Conservation (phyloP, 2,113 vertebrate species). For the Alouatta palliata region DNA sequence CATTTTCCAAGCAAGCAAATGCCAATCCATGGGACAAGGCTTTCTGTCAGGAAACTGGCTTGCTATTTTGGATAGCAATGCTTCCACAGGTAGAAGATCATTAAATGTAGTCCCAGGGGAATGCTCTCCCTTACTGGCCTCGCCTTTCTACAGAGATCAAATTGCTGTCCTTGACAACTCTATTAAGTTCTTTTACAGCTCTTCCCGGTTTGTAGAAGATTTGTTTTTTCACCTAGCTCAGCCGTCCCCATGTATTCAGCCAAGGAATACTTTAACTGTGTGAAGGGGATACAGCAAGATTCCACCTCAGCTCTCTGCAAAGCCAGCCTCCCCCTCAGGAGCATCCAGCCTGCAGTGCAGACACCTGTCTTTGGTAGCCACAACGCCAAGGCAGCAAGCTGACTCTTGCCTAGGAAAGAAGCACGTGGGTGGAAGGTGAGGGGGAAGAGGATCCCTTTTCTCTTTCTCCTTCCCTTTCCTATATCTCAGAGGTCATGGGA, state of each 20-base stretch:
- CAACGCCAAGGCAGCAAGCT: neutral
- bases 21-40: slow-evolving; percentile 46
- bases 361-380: neutral
- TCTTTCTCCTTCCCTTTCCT: neutral
- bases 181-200: slow-evolving; percentile 47
- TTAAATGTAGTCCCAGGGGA: slow-evolving; percentile 33
- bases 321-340: neutral
- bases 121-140: slow-evolving; percentile 32
- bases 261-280: neutral
- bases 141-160: slow-evolving; percentile 60
- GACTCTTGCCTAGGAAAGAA: neutral
- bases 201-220: neutral
- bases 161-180: slow-evolving; percentile 52
- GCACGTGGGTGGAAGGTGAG: neutral
- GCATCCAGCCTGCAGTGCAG: neutral
- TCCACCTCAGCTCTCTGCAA: neutral
- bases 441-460: neutral
- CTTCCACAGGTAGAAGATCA: slow-evolving; percentile 44
- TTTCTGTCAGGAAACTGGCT: slow-evolving; percentile 57
- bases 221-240: neutral
- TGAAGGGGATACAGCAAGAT: neutral
- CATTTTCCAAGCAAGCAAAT: slow-evolving; percentile 69
- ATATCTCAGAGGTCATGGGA: neutral
- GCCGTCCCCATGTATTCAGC: neutral
- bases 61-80: slow-evolving; percentile 41